Evolutionary conservation across 2,888 invertebrate genomes (phyloP), one percentile per base, ranked within the genome.

Genomic region (Drosophila sordidula): DNA sequence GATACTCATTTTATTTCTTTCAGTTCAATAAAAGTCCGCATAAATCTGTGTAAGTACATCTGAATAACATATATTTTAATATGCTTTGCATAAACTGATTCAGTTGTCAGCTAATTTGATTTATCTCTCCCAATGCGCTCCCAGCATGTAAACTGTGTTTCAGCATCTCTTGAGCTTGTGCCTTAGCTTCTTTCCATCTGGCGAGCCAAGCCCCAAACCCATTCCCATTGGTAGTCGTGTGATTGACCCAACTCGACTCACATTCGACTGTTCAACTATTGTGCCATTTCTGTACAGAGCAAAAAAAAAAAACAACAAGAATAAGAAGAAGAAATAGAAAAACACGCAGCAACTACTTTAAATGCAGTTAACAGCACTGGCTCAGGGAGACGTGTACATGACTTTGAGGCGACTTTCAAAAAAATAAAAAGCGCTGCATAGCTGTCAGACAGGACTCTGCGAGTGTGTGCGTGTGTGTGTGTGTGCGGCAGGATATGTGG

Each of bases 391-490:
- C 75, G 79, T 75, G 86, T 73, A 87, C 80, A 84, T 84, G 83
- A 85, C 83, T 85, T 84, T 84, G 88, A 82, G 87, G 86, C 83
- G 87, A 83, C 87, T 82, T 87, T 83, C 68, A 70, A 56, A 38
- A 57, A 29, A 39, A 54, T 39, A 29, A 39, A 26, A 52, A 34
- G 12, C 49, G 38, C 26, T 70, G 58, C 57, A 52, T 50, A 38
- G 51, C 58, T 52, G 61, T 29, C 51, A 69, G 57, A 46, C 59
- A 58, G 63, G 14, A 41, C 49, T 52, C 44, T 42, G 11, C 8
- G 32, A 14, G 4, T 38, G 12, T n/a, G 52, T 51, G 22, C 6
- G 16, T 38, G 25, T 34, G 29, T 6, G 8, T 46, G 26, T 47
- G 39, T 41, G 47, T 54, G 45, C 46, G 42, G 57, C 62, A 25